Evolutionary conservation across 2,888 invertebrate species (phyloP), one percentile per base, ranked within the genome.

Genomic region (Torymus aiolomorphi): DNA sequence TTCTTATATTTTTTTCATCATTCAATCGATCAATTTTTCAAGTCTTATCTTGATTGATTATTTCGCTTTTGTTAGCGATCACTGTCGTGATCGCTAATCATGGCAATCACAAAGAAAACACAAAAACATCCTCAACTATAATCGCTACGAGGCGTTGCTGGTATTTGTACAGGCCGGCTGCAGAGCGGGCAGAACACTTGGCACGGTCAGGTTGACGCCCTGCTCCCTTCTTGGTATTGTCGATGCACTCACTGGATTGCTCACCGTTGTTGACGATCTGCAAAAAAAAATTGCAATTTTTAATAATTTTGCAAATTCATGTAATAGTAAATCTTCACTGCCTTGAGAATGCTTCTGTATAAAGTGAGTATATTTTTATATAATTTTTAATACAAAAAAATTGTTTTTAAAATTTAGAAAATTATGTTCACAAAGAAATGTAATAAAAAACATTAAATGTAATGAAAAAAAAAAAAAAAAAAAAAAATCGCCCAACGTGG

Each of bases 191-290:
- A 86, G 69, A 62, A 86, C 51, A 82, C 82, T 90, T 87, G 90
- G 88, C 85, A 90, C 90, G 49, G 84, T 86, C 82, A 90, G 83
- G 78, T 85, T 88, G 59, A 83, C 76, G 52, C 86, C 88, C 8
- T 24, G 74, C 59, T 83, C 85, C 42, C 75, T 84, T 62, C 76
- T 86, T 63, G 65, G 74, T 14, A 51, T 70, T 51, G 69, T 66
- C 3, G 82, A 72, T 42, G 83, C 82, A 74, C 61, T 86, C 65
- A 88, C 82, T 31, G 87, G 83, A 70, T 87, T 90, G 75, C 86
- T 85, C 57, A 90, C 84, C 52, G 85, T 86, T 11, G 88, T 86
- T 3, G 89, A 87, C 52, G 90, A 90, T 85, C 90, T 90, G 83
- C 49, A 88, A 31, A 31, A 3, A 31, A 31, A 31, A 31, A 31